These are phyloP conservation scores for Marasmarcha lunaedactyla DNA, from an alignment of 2,888 invertebrate genomes.

Conservation along the genomic window DNA sequence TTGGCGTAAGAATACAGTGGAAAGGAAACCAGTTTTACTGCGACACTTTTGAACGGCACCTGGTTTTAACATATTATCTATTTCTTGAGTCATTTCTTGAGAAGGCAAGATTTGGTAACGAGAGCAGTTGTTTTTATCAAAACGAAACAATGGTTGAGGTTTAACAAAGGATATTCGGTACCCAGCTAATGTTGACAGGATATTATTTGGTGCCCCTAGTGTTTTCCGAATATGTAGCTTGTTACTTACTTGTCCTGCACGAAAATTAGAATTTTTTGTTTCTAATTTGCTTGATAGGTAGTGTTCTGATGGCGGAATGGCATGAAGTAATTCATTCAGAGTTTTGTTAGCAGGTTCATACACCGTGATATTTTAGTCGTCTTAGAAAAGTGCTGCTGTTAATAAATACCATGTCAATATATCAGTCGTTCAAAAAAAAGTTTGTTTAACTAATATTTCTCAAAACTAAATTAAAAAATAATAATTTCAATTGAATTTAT, in stretches of 20 bases:
- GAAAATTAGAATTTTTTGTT: neutral
- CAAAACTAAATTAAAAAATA: no score
- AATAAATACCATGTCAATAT: no score
- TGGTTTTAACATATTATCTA: neutral
- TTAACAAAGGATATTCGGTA: neutral
- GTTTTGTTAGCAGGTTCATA: no score
- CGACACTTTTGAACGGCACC: neutral
- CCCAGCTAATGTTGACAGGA: neutral
- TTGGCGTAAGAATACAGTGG: conserved; percentile 3
- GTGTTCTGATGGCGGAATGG: conserved; percentile 13
- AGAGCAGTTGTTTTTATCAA: neutral
- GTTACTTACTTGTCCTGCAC: neutral
- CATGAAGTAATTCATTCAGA: conserved; percentile 11
- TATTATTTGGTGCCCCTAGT: neutral
- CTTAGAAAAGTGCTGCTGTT: no score
- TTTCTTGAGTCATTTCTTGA: neutral
- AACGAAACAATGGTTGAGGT: neutral
- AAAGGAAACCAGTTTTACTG: neutral
- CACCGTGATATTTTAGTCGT: no score
- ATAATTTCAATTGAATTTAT: no score
- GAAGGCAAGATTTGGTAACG: neutral
- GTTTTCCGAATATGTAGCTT: neutral
- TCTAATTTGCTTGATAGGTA: conserved; percentile 7
- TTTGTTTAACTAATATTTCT: no score
- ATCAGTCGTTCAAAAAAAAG: no score